Evolutionary conservation across 2,797 vertebrate genomes (phyloP).

Genomic region (Arvicola amphibius): DNA sequence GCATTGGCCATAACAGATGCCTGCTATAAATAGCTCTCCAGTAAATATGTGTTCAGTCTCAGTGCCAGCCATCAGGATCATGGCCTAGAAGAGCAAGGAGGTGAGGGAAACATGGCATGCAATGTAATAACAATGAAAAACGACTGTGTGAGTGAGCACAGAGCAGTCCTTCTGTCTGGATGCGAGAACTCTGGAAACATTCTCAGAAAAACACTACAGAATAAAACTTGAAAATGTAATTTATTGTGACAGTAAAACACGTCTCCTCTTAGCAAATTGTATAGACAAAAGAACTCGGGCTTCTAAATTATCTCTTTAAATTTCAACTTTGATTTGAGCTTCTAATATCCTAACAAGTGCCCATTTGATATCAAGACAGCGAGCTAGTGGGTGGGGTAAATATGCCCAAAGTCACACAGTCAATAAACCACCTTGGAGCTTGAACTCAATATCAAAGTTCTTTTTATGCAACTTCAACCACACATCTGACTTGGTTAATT

Average conservation of each 20-base stretch:
- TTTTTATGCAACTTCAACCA: neutral
- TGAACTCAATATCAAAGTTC: neutral
- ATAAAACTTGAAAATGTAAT: conserved; percentile 38
- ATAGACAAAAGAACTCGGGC: neutral
- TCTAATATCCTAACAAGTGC: neutral
- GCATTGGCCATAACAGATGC: neutral
- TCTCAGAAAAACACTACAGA: neutral
- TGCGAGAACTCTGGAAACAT: neutral
- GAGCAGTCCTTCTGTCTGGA: neutral
- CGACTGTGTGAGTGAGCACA: neutral
- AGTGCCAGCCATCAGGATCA: neutral
- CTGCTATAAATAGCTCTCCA: neutral
- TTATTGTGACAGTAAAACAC: neutral
- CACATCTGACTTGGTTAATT: neutral
- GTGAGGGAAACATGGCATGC: neutral
- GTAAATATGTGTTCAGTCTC: neutral
- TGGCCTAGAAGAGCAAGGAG: neutral
- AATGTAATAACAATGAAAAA: neutral
- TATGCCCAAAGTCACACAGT: neutral
- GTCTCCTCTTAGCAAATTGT: neutral
- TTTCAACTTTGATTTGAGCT: neutral
- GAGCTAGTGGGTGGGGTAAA: neutral
- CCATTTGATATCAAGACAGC: neutral
- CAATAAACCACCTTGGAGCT: neutral
- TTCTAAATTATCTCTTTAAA: conserved; percentile 34